Percentiles rank a stretch among this genome's conserved stretches.
Evolutionary conservation across 2,888 invertebrate species (phyloP).

Genomic region (Drosophila diplacantha): DNA sequence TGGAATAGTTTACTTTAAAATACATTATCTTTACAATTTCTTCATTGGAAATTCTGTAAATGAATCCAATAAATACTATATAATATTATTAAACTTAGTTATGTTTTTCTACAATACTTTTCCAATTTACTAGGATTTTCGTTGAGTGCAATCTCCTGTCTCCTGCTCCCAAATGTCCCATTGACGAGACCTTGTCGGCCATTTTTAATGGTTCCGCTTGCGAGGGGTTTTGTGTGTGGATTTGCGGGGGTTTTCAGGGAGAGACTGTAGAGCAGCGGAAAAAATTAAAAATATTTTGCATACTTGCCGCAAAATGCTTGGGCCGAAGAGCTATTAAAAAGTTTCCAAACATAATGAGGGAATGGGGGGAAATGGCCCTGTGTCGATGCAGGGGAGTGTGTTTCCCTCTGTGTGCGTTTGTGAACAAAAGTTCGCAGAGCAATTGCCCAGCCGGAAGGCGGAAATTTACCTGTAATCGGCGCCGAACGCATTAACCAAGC

Average conservation of each 20-base stretch:
- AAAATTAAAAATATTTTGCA: conserved; percentile 40
- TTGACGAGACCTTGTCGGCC: conserved; percentile 56
- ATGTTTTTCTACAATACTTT: background rate
- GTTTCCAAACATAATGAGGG: conserved; percentile 38
- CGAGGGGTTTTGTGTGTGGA: background rate
- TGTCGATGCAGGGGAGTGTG: background rate
- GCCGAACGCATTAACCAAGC: conserved; percentile 51
- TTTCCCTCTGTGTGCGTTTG: background rate
- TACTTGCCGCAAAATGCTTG: conserved; percentile 39
- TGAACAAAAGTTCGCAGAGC: conserved; percentile 10
- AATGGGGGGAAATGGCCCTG: background rate
- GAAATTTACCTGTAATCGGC: conserved; percentile 51
- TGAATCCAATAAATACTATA: background rate
- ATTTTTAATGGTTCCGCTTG: conserved; percentile 58
- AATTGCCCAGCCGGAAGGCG: conserved; percentile 3
- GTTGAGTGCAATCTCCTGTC: background rate
- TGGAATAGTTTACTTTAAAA: background rate
- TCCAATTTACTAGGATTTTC: background rate
- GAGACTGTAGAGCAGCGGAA: conserved; percentile 10
- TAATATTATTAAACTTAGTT: background rate
- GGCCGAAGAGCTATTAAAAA: conserved; percentile 55
- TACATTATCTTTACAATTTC: too few species aligned
- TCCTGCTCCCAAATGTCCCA: conserved; percentile 62
- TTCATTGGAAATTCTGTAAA: background rate
- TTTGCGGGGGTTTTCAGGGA: too few species aligned